These are phyloP conservation scores for Tapirus indicus DNA, from an alignment of 2,797 vertebrate genomes.

Conservation along the genomic window DNA sequence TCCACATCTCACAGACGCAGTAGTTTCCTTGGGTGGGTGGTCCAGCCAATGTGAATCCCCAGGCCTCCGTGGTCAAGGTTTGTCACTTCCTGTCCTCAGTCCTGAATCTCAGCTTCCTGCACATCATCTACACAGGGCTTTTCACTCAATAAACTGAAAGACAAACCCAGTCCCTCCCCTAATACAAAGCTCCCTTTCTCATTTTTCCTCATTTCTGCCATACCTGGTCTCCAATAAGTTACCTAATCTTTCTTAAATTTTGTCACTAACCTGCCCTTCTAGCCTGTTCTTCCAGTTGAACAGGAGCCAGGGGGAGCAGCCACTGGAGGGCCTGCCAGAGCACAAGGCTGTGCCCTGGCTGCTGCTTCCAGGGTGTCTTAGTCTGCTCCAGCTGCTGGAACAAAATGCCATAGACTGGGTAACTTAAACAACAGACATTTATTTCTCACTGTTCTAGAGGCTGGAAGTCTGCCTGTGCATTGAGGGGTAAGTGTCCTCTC, in stretches of 20 bases:
- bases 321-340: not conserved
- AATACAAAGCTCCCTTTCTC: not conserved
- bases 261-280: not conserved
- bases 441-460: not conserved
- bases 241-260: not conserved
- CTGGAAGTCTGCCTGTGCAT: not conserved
- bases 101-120: not conserved
- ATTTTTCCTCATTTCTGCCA: not conserved
- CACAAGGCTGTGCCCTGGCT: not conserved
- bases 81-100: not conserved
- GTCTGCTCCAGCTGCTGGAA: not conserved
- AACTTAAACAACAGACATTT: not conserved
- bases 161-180: not conserved
- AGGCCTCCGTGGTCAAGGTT: too few species aligned
- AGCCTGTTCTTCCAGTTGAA: not conserved
- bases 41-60: too few species aligned
- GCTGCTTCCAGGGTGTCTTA: not conserved
- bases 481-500: constrained; percentile 23
- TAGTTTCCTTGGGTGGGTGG: not conserved
- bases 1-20: not conserved
- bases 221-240: not conserved
- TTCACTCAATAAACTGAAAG: not conserved
- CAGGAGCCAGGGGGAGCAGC: not conserved
- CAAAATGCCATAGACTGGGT: not conserved
- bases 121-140: not conserved